Percentiles rank a stretch among this genome's conserved stretches.
Evolutionary conservation across 2,888 invertebrate species (phyloP).

Genomic region (Limulus polyphemus): DNA sequence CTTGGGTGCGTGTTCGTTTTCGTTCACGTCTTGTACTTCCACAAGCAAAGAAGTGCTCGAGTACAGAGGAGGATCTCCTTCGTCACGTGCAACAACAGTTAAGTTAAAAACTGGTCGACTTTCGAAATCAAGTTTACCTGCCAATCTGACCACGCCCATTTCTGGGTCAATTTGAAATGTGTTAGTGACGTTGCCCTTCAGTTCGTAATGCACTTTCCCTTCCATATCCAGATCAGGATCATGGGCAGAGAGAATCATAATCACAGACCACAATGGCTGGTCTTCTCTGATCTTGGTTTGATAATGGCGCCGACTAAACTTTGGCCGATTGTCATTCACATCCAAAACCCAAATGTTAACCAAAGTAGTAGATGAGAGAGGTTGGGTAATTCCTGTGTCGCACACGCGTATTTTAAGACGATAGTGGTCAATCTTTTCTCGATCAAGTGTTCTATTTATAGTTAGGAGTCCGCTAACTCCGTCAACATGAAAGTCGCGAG

Average conservation of each 20-base stretch:
- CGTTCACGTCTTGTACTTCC: constrained; percentile 81
- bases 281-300: constrained; percentile 75
- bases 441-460: constrained; percentile 63
- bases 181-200: constrained; percentile 40
- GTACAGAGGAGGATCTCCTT: constrained; percentile 57
- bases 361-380: constrained; percentile 63
- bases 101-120: constrained; percentile 77
- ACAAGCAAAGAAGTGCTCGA: constrained; percentile 64
- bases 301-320: constrained; percentile 51
- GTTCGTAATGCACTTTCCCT: constrained; percentile 48
- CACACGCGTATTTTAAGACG: constrained; percentile 49
- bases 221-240: constrained; percentile 77
- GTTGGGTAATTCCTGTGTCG: constrained; percentile 41
- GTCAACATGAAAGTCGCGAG: constrained; percentile 62
- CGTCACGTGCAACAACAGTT: constrained; percentile 69
- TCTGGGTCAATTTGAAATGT: constrained; percentile 68
- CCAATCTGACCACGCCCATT: constrained; percentile 74
- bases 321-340: constrained; percentile 77
- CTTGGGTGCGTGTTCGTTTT: constrained; percentile 68
- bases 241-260: constrained; percentile 65
- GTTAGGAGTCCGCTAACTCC: constrained; percentile 58
- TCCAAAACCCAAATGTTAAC: constrained; percentile 73
- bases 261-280: constrained; percentile 70
- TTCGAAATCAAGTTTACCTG: constrained; percentile 70
- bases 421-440: constrained; percentile 69